These are phyloP conservation scores for Diplodus sargus DNA, from an alignment of 2,797 vertebrate genomes.

Conservation along the genomic window DNA sequence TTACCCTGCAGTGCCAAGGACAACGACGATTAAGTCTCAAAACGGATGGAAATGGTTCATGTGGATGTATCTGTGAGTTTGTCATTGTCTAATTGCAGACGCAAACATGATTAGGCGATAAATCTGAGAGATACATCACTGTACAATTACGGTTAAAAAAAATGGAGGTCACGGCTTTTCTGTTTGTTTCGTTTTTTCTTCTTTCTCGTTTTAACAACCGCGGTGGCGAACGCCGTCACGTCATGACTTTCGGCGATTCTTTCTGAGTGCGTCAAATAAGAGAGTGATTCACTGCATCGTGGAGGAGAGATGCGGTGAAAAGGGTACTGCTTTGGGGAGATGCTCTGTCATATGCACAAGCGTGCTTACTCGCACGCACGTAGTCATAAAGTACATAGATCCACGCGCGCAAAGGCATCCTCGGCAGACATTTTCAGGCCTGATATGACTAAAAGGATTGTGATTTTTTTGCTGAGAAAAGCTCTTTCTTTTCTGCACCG, in stretches of 20 bases:
- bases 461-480: slow-evolving; percentile 74
- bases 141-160: background rate
- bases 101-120: slow-evolving; percentile 44
- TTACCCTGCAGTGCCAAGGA: slow-evolving; percentile 60
- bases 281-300: slow-evolving; percentile 12
- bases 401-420: slow-evolving; percentile 51
- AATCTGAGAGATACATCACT: slow-evolving; percentile 19
- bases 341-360: slow-evolving; percentile 33
- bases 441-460: slow-evolving; percentile 77
- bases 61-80: slow-evolving; percentile 47
- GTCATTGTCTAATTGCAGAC: slow-evolving; percentile 55
- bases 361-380: slow-evolving; percentile 5
- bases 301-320: slow-evolving; percentile 12
- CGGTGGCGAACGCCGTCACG: slow-evolving; percentile 1
- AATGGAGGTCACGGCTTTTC: slow-evolving; percentile 7
- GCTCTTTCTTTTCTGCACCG: slow-evolving; percentile 61
- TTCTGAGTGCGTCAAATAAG: background rate
- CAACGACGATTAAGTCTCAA: slow-evolving; percentile 63
- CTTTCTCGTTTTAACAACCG: background rate
- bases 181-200: background rate
- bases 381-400: slow-evolving; percentile 34
- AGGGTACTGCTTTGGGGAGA: slow-evolving; percentile 23
- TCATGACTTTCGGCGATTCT: slow-evolving; percentile 4
- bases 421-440: slow-evolving; percentile 69
- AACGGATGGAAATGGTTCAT: slow-evolving; percentile 58